A percentile compares a stretch with the other conserved stretches of the same genome.
Evolutionary conservation across 2,113 vertebrate species (phyloP).

Genomic region (Oncorhynchus kisutch): DNA sequence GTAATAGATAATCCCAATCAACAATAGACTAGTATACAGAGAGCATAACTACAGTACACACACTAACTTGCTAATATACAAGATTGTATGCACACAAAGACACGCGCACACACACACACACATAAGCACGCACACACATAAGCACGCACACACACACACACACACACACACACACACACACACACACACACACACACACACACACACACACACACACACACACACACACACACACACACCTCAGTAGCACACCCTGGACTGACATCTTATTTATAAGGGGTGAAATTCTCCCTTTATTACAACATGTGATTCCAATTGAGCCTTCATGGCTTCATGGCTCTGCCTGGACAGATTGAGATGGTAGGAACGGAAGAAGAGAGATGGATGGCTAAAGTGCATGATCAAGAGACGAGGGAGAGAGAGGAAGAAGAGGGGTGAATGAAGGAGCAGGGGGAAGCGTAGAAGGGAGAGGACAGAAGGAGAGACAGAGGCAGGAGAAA

Average conservation of each 20-base stretch:
- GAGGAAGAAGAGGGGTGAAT: slow-evolving; percentile 3
- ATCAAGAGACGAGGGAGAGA: slow-evolving; percentile 48
- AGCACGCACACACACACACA: background rate
- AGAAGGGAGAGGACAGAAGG: background rate
- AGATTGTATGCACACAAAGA: background rate
- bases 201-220: background rate
- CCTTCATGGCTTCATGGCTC: slow-evolving; percentile 54
- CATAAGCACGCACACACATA: background rate
- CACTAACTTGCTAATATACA: background rate
- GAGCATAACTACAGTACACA: background rate
- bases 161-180: background rate
- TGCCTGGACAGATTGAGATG: slow-evolving; percentile 60
- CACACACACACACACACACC: background rate
- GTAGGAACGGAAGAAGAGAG: slow-evolving; percentile 63
- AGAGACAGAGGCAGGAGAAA: slow-evolving; percentile 7
- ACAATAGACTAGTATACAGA: too few species aligned
- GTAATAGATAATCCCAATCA: too few species aligned
- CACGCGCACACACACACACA: background rate
- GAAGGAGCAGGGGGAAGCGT: slow-evolving; percentile 32
- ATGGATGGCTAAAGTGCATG: slow-evolving; percentile 73
- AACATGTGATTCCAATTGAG: slow-evolving; percentile 77
- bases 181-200: background rate
- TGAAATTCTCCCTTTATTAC: slow-evolving; percentile 53
- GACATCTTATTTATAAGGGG: slow-evolving; percentile 69
- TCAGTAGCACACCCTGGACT: slow-evolving; percentile 10